phyloP scores from a whole-genome alignment of 2,113 vertebrate genomes.

The Rhombomys opimus region DNA sequence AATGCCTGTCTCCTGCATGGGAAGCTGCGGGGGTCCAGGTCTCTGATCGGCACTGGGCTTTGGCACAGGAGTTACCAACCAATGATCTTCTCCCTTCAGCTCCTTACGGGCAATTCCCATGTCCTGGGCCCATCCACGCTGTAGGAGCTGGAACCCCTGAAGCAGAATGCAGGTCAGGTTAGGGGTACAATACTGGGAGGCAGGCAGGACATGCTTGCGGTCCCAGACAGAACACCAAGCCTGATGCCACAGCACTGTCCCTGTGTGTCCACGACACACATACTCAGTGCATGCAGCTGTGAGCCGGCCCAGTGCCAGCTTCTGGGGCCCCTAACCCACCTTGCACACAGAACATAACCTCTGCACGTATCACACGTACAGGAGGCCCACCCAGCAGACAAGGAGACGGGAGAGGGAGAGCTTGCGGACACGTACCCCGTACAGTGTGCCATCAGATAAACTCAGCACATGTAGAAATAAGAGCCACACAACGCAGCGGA shows the following conservation, averaged over 20 bases:
- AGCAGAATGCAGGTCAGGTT: not conserved
- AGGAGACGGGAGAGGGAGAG: not conserved
- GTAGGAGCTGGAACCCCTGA: not conserved
- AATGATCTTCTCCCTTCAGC: not conserved
- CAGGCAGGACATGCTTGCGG: rapidly evolving
- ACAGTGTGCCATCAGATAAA: not conserved
- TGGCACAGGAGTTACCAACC: rapidly evolving
- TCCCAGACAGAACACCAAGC: not conserved
- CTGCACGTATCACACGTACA: rapidly evolving
- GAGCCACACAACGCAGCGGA: not conserved
- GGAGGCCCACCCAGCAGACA: not conserved
- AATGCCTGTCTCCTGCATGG: not conserved
- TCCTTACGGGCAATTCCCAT: not conserved
- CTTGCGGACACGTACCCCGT: not conserved
- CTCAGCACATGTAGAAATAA: not conserved
- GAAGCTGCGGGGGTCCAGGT: not conserved
- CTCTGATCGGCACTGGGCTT: not conserved
- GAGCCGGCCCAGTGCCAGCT: not conserved
- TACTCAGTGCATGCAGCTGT: too few species aligned
- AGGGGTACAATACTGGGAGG: too few species aligned
- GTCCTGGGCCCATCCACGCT: not conserved
- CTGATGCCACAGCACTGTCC: not conserved
- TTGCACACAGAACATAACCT: not conserved
- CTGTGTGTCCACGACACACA: not conserved
- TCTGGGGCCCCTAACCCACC: not conserved